Evolutionary conservation across 2,113 vertebrate genomes (phyloP).

Genomic region (Brachionichthys hirsutus): DNA sequence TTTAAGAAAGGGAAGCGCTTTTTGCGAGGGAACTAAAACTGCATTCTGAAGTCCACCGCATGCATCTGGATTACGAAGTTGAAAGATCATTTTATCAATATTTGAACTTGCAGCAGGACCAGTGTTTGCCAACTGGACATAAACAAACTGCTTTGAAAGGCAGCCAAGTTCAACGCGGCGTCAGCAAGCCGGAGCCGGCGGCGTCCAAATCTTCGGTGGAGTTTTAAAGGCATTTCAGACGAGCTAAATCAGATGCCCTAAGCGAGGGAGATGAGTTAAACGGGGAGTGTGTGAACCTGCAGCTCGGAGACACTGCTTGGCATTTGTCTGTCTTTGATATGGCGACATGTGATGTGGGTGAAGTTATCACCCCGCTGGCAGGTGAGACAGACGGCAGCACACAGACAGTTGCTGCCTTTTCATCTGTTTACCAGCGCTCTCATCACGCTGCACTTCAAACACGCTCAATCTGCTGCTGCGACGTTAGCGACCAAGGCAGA

Average conservation of each 20-base stretch:
- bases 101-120: conserved; percentile 25
- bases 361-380: conserved; percentile 72
- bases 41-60: conserved; percentile 12
- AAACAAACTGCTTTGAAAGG: conserved; percentile 59
- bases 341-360: conserved; percentile 61
- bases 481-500: conserved; percentile 57
- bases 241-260: conserved; percentile 68
- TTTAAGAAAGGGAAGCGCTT: background rate
- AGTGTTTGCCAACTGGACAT: conserved; percentile 43
- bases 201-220: conserved; percentile 53
- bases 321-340: conserved; percentile 78
- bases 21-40: background rate
- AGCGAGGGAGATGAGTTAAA: conserved; percentile 63
- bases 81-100: conserved; percentile 23
- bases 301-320: conserved; percentile 73
- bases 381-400: conserved; percentile 65
- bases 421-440: conserved; percentile 76
- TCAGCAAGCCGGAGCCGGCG: conserved; percentile 35
- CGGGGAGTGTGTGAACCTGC: conserved; percentile 58
- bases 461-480: conserved; percentile 61
- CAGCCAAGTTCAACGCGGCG: conserved; percentile 55
- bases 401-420: conserved; percentile 64
- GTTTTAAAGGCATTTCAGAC: conserved; percentile 61
- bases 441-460: conserved; percentile 75
- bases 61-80: conserved; percentile 38